Evolutionary conservation across 2,797 vertebrate genomes (phyloP), one percentile per base, ranked within the genome.

Genomic region (Gallinago stenura): DNA sequence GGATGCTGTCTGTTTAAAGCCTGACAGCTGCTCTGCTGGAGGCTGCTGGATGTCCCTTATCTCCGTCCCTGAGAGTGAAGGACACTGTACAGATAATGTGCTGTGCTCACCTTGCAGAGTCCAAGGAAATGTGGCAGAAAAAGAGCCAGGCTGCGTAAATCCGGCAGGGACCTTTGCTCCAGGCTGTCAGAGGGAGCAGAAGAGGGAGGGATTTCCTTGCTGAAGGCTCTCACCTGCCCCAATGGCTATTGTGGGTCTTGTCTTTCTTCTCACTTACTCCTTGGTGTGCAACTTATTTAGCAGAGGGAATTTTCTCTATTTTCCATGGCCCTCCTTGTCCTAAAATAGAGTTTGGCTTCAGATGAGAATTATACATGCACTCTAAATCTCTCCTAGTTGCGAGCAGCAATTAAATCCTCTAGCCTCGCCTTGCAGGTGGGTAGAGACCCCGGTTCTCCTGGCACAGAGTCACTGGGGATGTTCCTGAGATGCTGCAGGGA

Each of bases 341-440:
- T 64, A 41, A 69, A 68, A 53, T 24, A 84, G 70, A 31, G 33
- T 60, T 76, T 80, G 71, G 31, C 46, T 85, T 39, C 45, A 43
- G 6, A 7, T 64, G 33, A 26, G 39, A 64, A 8, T 20, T 28
- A 41, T 3, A 18, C 19, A 5, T 53, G 17, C 25, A 0, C 30
- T 39, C 22, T 20, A 51, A 33, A 53, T 14, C 48, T 25, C 37
- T 18, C 1, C 0, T 51, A 5, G 7, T 3, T 64, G 28, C 3
- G 22, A 58, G 70, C 69, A 30, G 48, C 28, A 12, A 4, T 35
- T 58, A 31, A 65, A 37, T 37, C 26, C 53, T 35, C 19, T 9
- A 43, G 33, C 13, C 28, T 15, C 2, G 13, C 15, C 1, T 7
- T 15, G 45, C 43, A 7, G 33, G 25, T 7, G 56, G 30, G 46